Evolutionary conservation across 2,888 invertebrate species (phyloP), one percentile per base, ranked within the genome.

Genomic region (Myathropa florea): DNA sequence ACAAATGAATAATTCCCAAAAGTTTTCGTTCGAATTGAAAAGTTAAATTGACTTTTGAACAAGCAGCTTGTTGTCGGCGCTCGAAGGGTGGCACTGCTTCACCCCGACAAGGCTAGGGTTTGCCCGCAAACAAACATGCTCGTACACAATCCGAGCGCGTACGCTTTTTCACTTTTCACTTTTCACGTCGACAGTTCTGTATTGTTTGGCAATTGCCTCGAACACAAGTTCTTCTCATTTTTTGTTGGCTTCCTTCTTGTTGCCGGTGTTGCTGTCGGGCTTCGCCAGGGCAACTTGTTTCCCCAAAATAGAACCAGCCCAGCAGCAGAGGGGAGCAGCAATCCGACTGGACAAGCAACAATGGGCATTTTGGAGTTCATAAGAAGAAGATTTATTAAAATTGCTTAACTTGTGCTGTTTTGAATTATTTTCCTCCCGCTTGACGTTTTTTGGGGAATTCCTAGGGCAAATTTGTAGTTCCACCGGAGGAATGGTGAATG

Each of bases 31-130:
- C 82, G 78, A 86, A 86, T 82, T 86, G 86, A 86, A 86, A 86
- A 86, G 86, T 86, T 86, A 86, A 82, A 86, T 86, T 86, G 86
- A 86, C 86, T 86, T 86, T 86, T 82, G 77, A 82, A 86, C 82
- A 82, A 86, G 78, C 68, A 86, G 78, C 82, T 86, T 78, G 86
- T 75, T 82, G 82, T 78, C 46, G 73, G 67, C 67, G 55, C 61
- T 60, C 33, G 39, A 55, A 55, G 82, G 84, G 76, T 81, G 84
- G 71, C 70, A 75, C n/a, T 75, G 24, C 46, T 33, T 26, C 30
- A 1, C 7, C 46, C 18, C 18, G 4, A 18, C 18, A 46, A 33
- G 12, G 46, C 46, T n/a, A 1, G 7, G 18, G 7, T n/a, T n/a
- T 23, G 39, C 36, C n/a, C 28, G 57, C 73, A 72, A 57, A 57